Evolutionary conservation across 1,140 invertebrate genomes (phyloP).

Genomic region (Temnothorax nylanderi): DNA sequence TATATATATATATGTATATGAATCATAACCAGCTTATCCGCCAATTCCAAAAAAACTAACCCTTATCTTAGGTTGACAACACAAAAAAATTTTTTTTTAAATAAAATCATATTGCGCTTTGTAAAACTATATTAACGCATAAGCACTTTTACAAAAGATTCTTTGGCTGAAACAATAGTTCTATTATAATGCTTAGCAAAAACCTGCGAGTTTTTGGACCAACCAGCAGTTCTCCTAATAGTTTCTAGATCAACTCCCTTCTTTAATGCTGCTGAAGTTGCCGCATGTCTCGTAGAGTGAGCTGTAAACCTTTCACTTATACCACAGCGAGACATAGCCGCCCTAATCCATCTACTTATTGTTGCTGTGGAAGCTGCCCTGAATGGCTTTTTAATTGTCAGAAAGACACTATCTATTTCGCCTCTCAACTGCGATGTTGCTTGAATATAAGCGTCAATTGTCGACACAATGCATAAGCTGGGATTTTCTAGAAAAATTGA

Average conservation of each 20-base stretch:
- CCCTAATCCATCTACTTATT: background rate
- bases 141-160: too few species aligned
- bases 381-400: constrained; percentile 51
- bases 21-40: too few species aligned
- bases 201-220: too few species aligned
- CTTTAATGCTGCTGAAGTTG: constrained; percentile 64
- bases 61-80: too few species aligned
- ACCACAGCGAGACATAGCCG: background rate
- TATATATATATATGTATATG: too few species aligned
- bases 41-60: too few species aligned
- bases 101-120: too few species aligned
- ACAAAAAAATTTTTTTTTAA: too few species aligned
- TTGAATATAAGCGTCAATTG: background rate
- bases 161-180: too few species aligned
- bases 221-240: background rate
- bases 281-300: constrained; percentile 62
- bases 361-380: constrained; percentile 44
- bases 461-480: background rate
- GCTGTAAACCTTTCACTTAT: constrained; percentile 56
- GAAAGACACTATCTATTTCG: background rate
- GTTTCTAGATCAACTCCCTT: background rate
- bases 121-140: too few species aligned
- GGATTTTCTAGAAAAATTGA: background rate
- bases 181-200: too few species aligned
- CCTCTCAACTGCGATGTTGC: background rate